Evolutionary conservation across 2,797 vertebrate genomes (phyloP).

Genomic region (Aplochiton taeniatus): DNA sequence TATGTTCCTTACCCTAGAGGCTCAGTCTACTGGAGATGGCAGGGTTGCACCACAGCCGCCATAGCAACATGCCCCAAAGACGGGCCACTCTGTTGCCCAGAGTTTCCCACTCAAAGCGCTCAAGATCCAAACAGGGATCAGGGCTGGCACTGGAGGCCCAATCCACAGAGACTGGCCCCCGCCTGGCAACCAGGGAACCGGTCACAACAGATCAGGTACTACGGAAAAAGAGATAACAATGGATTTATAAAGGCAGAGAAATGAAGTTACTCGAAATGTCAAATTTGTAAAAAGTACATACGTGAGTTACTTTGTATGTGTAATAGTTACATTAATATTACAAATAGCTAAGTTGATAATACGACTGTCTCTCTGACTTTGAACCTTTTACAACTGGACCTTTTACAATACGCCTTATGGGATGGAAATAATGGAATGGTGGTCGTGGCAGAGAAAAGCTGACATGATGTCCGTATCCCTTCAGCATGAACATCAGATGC

Average conservation of each 20-base stretch:
- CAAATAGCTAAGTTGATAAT: no score
- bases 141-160: slow-evolving; percentile 21
- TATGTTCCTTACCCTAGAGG: slow-evolving; percentile 36
- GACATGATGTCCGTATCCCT: background rate
- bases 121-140: slow-evolving; percentile 19
- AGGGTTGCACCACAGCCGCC: slow-evolving; percentile 32
- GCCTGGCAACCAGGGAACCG: slow-evolving; percentile 17
- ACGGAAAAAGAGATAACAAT: background rate
- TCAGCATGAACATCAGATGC: slow-evolving; percentile 15
- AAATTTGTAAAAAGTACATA: no score
- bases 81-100: slow-evolving; percentile 36
- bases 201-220: slow-evolving; percentile 30
- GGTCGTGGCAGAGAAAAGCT: background rate
- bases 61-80: slow-evolving; percentile 63
- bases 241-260: background rate
- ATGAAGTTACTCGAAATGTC: background rate
- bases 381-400: slow-evolving; percentile 14
- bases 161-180: slow-evolving; percentile 42
- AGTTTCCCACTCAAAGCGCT: slow-evolving; percentile 1
- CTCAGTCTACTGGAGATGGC: slow-evolving; percentile 53
- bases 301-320: no score
- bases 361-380: background rate
- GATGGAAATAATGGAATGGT: slow-evolving; percentile 20
- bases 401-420: slow-evolving; percentile 9
- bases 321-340: no score